Conservation (phyloP, 2,888 invertebrate species). For the Hirudinaria manillensis region DNA sequence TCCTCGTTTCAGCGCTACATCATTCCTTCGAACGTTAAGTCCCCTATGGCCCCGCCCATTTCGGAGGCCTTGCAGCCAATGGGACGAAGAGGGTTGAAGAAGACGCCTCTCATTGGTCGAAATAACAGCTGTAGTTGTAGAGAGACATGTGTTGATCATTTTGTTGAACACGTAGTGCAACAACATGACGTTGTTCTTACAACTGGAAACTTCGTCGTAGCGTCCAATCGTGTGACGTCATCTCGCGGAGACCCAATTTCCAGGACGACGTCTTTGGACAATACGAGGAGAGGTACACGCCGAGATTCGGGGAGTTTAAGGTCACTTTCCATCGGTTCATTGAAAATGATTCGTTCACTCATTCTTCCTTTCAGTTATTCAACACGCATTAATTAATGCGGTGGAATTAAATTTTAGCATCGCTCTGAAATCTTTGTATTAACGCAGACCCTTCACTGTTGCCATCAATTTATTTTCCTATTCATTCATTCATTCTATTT, state of each 20-base stretch:
- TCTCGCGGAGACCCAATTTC: no score
- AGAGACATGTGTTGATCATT: no score
- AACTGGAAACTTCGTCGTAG: no score
- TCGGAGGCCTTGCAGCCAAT: neutral
- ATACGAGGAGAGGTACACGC: no score
- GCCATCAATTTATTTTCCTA: neutral
- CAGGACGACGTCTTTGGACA: no score
- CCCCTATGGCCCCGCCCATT: neutral
- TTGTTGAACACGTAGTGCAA: no score
- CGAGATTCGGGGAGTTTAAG: no score
- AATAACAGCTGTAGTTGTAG: no score
- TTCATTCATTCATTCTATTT: neutral
- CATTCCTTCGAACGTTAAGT: neutral
- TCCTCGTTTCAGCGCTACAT: conserved; percentile 9
- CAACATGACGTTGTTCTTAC: no score
- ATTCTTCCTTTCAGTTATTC: neutral
- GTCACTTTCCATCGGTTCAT: no score
- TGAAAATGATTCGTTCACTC: neutral
- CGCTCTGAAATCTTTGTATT: neutral
- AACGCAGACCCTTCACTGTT: neutral
- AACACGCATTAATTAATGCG: neutral
- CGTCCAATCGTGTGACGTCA: no score
- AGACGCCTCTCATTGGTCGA: conserved; percentile 8
- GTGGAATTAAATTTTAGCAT: no score
- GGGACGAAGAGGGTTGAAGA: neutral